Conservation (phyloP, 2,113 vertebrate genomes). For the Sphaerodactylus townsendi region DNA sequence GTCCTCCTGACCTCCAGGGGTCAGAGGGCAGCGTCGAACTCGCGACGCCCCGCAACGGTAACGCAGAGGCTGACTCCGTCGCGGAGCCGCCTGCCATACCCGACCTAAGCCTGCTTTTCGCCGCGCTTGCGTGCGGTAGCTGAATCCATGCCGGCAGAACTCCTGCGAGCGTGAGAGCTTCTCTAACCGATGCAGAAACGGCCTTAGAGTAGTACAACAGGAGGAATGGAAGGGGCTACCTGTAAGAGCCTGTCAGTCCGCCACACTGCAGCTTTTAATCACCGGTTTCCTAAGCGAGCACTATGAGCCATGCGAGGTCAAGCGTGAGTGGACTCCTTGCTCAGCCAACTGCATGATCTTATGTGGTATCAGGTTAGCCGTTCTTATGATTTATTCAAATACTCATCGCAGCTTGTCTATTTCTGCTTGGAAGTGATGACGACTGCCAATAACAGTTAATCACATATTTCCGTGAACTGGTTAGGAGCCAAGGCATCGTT, state of each 20-base stretch:
- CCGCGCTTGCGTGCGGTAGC: no score
- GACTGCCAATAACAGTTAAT: constrained; percentile 62
- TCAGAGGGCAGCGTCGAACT: no score
- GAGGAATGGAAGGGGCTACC: background rate
- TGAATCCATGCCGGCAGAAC: no score
- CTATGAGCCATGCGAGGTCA: constrained; percentile 47
- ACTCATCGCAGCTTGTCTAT: constrained; percentile 68
- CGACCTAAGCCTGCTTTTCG: no score
- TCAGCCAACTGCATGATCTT: constrained; percentile 62
- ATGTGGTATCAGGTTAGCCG: constrained; percentile 45
- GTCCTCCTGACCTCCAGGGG: no score
- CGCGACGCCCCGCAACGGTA: no score
- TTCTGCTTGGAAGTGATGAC: constrained; percentile 68
- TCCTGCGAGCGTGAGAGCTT: no score
- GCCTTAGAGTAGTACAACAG: background rate
- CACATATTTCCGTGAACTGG: constrained; percentile 61
- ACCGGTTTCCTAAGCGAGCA: constrained; percentile 21
- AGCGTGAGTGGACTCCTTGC: constrained; percentile 48
- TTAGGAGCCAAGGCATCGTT: constrained; percentile 53
- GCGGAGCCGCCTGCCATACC: no score
- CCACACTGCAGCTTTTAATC: constrained; percentile 38
- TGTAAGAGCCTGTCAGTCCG: background rate
- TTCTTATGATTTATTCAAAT: constrained; percentile 71
- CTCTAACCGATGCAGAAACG: no score
- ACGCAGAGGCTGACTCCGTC: no score